These are phyloP conservation scores for Agrotis puta DNA, from an alignment of 2,888 invertebrate species.

Conservation along the genomic window DNA sequence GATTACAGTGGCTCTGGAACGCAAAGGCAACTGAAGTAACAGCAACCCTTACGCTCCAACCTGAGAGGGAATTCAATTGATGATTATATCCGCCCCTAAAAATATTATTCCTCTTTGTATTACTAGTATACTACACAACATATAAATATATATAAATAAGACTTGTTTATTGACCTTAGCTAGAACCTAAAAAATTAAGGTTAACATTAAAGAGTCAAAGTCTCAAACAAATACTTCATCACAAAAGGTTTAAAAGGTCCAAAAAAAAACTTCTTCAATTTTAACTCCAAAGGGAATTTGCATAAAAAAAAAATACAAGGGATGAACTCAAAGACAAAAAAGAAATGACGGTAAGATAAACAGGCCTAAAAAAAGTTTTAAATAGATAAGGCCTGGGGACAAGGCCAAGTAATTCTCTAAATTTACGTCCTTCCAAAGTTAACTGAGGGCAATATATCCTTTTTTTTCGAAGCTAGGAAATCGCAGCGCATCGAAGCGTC, in stretches of 20 bases:
- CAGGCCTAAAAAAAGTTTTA: conserved; percentile 15
- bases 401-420: background rate
- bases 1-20: too few species aligned
- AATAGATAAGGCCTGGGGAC: background rate
- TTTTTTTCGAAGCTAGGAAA: too few species aligned
- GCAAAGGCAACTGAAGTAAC: too few species aligned
- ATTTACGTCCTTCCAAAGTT: conserved; percentile 7
- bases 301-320: conserved; percentile 37
- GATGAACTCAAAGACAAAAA: conserved; percentile 19
- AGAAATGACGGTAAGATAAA: conserved; percentile 35
- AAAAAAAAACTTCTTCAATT: conserved; percentile 19
- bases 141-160: too few species aligned
- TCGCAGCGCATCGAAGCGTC: too few species aligned
- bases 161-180: background rate
- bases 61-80: too few species aligned
- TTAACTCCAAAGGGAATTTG: conserved; percentile 32
- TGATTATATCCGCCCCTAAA: too few species aligned
- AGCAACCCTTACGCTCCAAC: too few species aligned
- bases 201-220: background rate
- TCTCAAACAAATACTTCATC: background rate
- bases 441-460: background rate
- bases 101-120: too few species aligned
- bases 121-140: too few species aligned
- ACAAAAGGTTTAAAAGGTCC: conserved; percentile 3
- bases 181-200: background rate